Base-by-base conservation (phyloP, 2,797 vertebrate genomes). In the Melopsittacus undulatus region DNA sequence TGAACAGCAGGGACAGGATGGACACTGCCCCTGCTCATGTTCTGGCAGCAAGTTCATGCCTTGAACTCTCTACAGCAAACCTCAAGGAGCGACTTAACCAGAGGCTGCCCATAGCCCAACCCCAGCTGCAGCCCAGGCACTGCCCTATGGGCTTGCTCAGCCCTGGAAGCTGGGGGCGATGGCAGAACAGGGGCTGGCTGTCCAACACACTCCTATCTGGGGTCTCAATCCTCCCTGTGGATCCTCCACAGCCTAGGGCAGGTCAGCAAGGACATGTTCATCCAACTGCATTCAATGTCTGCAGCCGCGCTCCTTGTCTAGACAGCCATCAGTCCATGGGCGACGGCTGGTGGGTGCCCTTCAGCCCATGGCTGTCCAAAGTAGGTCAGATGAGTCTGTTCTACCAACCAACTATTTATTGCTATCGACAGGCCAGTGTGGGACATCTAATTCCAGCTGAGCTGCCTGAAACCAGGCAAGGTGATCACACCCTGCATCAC, bases 361-460 rank as follows among this genome's bases (percentile, higher is more conserved):
- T 74, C 79, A 80, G 89, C 87, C 52, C 57, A 14, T 0, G 27
- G 83, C 90, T 87, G 77, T 34, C 86, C 87, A 78, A 94, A 96
- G 89, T 95, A 96, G 92, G 96, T 96, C 95, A 94, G 9, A 77
- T 12, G 56, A 85, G 66, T 57, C 87, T 89, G 75, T 46, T 83
- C 79, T 38, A 69, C 40, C 68, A 89, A 82, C 48, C 43, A 83
- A 34, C 45, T 83, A 23, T 64, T 89, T 75, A 63, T 62, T 92
- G 68, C 29, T 74, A 3, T 73, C 38, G 61, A 52, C 79, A 36
- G 49, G 61, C 29, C 3, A 2, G 30, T 7, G 2, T 6, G 26
- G 83, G 82, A 76, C n/a, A 10, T 11, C 2, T 22, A 19, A 29
- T 8, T 90, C 27, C 59, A 77, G 36, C 51, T 48, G 59, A 66